Percentiles rank a stretch among this genome's conserved stretches.
phyloP scores from a whole-genome alignment of 2,888 invertebrate species.

The Cephus rjabovi region DNA sequence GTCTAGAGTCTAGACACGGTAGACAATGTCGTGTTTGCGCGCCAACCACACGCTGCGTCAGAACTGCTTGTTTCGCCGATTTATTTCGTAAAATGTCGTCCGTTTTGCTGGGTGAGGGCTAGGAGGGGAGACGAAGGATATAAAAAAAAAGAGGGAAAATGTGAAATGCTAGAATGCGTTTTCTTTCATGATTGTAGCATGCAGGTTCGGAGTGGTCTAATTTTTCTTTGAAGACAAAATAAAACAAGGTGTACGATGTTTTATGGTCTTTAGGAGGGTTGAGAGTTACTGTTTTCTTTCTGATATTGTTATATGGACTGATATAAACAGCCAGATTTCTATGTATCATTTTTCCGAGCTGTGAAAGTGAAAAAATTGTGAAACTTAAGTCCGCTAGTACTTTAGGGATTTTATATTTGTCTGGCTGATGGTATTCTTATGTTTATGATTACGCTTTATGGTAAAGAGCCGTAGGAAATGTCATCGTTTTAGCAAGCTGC shows the following conservation, averaged over 20 bases:
- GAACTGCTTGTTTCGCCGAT: conserved; percentile 40
- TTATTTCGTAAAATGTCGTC: conserved; percentile 44
- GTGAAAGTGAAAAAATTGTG: not conserved
- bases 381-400: not conserved
- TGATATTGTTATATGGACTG: not conserved
- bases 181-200: not conserved
- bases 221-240: not conserved
- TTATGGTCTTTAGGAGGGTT: not conserved
- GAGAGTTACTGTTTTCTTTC: not conserved
- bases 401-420: not conserved
- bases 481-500: not conserved
- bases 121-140: not conserved
- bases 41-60: conserved; percentile 41
- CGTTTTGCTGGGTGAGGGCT: conserved; percentile 20
- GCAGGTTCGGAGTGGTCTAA: not conserved
- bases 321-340: not conserved
- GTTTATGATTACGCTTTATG: not conserved
- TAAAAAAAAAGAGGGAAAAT: not conserved
- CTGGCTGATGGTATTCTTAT: not conserved
- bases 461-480: not conserved
- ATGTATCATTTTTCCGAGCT: not conserved
- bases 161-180: not conserved
- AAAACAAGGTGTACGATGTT: not conserved
- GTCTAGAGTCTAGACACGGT: conserved; percentile 35
- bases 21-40: conserved; percentile 29